Evolutionary conservation across 1,140 invertebrate genomes (phyloP).

Genomic region (Drosophila aff.): DNA sequence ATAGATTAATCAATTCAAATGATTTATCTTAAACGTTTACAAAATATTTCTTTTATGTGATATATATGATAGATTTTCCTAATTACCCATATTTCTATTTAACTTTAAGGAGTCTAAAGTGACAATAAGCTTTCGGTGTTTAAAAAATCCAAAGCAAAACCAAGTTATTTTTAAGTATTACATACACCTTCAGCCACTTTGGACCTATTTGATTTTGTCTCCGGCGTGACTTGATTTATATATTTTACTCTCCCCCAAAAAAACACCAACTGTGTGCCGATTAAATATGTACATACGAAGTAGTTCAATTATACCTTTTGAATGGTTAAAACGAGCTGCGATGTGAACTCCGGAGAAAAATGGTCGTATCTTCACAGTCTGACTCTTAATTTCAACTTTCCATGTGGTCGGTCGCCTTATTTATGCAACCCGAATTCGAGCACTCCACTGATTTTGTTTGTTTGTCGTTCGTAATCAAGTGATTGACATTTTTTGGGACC

Average conservation of each 20-base stretch:
- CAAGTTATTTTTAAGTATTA: constrained; percentile 17
- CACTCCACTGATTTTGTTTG: constrained; percentile 45
- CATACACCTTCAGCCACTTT: not conserved
- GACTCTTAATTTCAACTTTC: constrained; percentile 45
- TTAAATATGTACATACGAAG: constrained; percentile 50
- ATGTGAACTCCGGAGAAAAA: constrained; percentile 34
- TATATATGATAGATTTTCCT: no score
- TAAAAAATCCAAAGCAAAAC: not conserved
- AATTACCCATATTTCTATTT: not conserved
- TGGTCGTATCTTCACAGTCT: constrained; percentile 49
- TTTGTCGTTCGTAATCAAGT: constrained; percentile 59
- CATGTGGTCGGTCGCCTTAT: constrained; percentile 33
- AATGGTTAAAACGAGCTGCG: constrained; percentile 45
- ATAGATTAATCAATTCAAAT: not conserved
- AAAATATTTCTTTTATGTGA: not conserved
- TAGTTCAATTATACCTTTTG: constrained; percentile 51
- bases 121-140: no score
- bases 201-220: constrained; percentile 9
- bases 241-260: constrained; percentile 24
- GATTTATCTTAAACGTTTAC: no score
- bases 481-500: constrained; percentile 61
- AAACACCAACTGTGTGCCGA: constrained; percentile 8
- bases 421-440: constrained; percentile 45
- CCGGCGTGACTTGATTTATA: constrained; percentile 15
- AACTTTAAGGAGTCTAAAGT: no score